Conservation (phyloP, 2,113 vertebrate species). For the Mionectes macconnelli region DNA sequence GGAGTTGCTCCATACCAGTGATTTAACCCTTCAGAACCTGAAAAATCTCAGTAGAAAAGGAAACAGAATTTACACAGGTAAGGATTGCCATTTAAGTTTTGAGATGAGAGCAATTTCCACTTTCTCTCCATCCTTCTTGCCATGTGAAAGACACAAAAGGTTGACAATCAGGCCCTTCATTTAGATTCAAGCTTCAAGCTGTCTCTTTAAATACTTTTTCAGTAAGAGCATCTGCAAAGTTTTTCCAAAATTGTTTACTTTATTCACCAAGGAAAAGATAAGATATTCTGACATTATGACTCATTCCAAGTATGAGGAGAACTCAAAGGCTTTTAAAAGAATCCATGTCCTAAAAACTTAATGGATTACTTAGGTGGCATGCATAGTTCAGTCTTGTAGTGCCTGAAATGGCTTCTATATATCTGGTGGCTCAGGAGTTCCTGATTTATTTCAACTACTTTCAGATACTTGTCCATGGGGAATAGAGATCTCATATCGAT, state of each 20-base stretch:
- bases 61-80: not conserved
- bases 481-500: not conserved
- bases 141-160: not conserved
- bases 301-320: slow-evolving; percentile 1
- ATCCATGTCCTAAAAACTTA: not conserved
- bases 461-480: not conserved
- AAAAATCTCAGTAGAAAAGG: slow-evolving; percentile 2
- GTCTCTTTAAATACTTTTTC: slow-evolving; percentile 20
- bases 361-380: not conserved
- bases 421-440: not conserved
- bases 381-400: not conserved
- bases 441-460: not conserved
- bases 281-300: slow-evolving; percentile 10
- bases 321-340: slow-evolving; percentile 6
- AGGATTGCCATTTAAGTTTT: slow-evolving; percentile 18
- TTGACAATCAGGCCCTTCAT: not conserved
- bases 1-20: not conserved
- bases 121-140: not conserved
- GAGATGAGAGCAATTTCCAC: not conserved
- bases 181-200: not conserved
- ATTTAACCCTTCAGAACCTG: not conserved
- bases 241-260: slow-evolving; percentile 55
- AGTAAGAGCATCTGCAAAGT: slow-evolving; percentile 50
- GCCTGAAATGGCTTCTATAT: not conserved
- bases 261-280: slow-evolving; percentile 50